Conservation (phyloP, 2,113 vertebrate genomes). For the Dinomys branickii region DNA sequence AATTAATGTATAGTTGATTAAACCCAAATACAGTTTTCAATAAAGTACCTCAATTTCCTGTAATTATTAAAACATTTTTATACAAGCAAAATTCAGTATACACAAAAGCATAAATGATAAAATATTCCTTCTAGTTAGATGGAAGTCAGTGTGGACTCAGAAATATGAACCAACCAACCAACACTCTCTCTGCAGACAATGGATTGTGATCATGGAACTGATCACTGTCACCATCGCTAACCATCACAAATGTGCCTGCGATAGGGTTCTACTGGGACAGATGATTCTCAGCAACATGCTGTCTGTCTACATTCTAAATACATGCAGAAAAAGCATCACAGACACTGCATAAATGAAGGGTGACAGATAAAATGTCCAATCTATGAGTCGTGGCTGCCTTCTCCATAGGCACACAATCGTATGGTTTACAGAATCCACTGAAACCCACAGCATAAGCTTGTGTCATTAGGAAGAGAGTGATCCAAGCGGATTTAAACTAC, state of each 20-base stretch:
- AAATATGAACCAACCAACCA: accelerated
- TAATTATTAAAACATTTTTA: background rate
- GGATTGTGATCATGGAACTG: accelerated
- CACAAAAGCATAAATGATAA: background rate
- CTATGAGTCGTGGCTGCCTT: background rate
- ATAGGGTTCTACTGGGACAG: background rate
- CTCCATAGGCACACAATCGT: background rate
- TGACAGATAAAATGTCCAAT: background rate
- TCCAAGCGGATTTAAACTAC: background rate
- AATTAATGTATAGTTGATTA: background rate
- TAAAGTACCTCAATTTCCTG: background rate
- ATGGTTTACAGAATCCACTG: background rate
- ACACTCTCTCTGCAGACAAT: background rate
- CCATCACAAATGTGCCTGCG: background rate
- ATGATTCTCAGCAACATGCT: background rate
- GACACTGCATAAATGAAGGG: background rate
- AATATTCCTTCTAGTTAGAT: background rate
- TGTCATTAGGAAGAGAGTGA: background rate
- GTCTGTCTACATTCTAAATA: background rate
- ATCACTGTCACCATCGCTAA: background rate
- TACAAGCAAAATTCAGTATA: background rate
- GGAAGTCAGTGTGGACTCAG: background rate
- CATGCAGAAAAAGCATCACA: too few relatives aligned
- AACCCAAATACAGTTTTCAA: background rate
- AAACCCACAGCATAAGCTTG: background rate